phyloP scores from a whole-genome alignment of 2,113 vertebrate species.

The Pristiophorus japonicus region DNA sequence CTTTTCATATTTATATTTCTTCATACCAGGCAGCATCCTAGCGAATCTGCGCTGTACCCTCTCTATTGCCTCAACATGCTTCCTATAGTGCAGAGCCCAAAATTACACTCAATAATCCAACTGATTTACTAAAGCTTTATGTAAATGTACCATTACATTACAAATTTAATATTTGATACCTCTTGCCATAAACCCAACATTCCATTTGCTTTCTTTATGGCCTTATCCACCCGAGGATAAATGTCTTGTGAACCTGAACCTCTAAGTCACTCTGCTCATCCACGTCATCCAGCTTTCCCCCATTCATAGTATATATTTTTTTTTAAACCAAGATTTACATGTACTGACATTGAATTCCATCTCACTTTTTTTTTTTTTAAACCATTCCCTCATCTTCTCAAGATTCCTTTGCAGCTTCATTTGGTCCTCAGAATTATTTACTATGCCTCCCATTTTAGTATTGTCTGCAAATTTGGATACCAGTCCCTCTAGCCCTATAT shows the following conservation, averaged over 20 bases:
- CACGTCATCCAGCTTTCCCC: background rate
- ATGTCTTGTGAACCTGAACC: background rate
- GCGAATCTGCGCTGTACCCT: background rate
- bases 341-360: background rate
- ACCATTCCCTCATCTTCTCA: background rate
- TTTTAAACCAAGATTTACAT: background rate
- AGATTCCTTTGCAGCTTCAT: background rate
- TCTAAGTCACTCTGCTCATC: background rate
- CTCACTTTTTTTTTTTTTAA: background rate
- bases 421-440: background rate
- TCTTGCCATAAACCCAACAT: background rate
- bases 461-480: background rate
- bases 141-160: background rate
- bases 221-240: background rate
- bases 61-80: background rate
- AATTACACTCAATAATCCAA: too few species aligned
- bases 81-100: background rate
- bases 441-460: background rate
- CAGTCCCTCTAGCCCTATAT: background rate
- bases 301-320: background rate
- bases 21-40: background rate
- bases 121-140: too few species aligned
- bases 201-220: background rate
- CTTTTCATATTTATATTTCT: background rate
- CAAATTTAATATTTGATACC: background rate